Evolutionary conservation across 2,113 vertebrate genomes (phyloP), one percentile per base, ranked within the genome.

Genomic region (Phaetusa simplex): DNA sequence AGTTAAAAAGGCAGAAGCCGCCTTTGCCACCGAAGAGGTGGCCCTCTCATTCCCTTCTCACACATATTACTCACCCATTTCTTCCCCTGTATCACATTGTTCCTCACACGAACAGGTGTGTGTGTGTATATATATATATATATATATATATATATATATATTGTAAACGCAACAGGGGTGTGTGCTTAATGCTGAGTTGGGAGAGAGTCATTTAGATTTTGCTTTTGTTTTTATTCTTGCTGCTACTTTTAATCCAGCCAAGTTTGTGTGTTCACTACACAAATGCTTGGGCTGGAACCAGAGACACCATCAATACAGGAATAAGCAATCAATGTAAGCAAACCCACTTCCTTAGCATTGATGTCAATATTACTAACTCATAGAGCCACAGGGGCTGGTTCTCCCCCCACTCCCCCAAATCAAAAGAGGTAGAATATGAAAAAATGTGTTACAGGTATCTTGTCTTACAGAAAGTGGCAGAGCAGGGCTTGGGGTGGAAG

Each of bases 371-470:
- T 34, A 76, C 32, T 34, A 58, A 45, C 45, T 14, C 9, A 23
- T 0, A 55, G n/a, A 70, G 34, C 38, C 11, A 34, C 0, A 36
- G 20, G 16, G 8, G 14, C 12, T 47, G 14, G 2, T 8, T 55
- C 43, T 13, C 6, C 9, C 16, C 24, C 50, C 8, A 14, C 22
- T 47, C 3, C 4, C 17, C n/a, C 5, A 0, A 66, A 45, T 19
- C 45, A 83, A 50, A 88, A 49, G 10, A 34, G 6, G 4, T 6
- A 62, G 16, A 34, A 12, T 11, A 29, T 12, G 23, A 70, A 71
- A 43, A 30, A 38, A 15, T 2, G 14, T 21, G 6, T 62, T 21
- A n/a, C 0, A 21, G 4, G 14, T 53, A 2, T 78, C n/a, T 66
- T 72, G 45, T 72, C 49, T 78, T 2, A 9, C 9, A 50, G 11